phyloP scores from a whole-genome alignment of 2,888 invertebrate species.

The Chamaedrilus cognettii region DNA sequence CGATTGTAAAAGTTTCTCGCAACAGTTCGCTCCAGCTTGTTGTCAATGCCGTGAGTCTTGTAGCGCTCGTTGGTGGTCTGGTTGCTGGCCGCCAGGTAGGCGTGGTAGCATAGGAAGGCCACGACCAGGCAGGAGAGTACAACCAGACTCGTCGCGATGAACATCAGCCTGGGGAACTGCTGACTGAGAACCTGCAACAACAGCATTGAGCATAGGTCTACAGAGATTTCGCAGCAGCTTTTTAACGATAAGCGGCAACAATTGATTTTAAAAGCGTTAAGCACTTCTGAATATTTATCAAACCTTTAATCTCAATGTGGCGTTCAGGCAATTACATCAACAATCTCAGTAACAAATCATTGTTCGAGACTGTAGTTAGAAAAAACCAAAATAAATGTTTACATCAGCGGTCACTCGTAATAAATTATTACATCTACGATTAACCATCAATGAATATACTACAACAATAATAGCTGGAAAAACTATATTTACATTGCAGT shows the following conservation, averaged over 20 bases:
- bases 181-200: constrained; percentile 54
- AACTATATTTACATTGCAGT: no score
- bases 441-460: no score
- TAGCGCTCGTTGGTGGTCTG: constrained; percentile 57
- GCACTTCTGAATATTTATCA: no score
- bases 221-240: not conserved
- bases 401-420: no score
- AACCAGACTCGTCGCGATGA: constrained; percentile 45
- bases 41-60: constrained; percentile 35
- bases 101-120: constrained; percentile 49
- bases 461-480: no score
- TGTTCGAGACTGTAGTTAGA: no score
- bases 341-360: no score
- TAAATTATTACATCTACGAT: no score
- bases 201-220: not conserved
- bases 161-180: constrained; percentile 51
- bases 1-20: constrained; percentile 36
- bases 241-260: not conserved
- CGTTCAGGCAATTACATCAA: no score
- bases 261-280: not conserved
- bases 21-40: not conserved
- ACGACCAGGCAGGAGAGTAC: constrained; percentile 44
- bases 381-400: no score
- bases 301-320: no score
- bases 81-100: constrained; percentile 49